A percentile compares a stretch with the other conserved stretches of the same genome.
These are phyloP conservation scores for Cryptosula pallasiana DNA, from an alignment of 2,888 invertebrate genomes.

Conservation along the genomic window DNA sequence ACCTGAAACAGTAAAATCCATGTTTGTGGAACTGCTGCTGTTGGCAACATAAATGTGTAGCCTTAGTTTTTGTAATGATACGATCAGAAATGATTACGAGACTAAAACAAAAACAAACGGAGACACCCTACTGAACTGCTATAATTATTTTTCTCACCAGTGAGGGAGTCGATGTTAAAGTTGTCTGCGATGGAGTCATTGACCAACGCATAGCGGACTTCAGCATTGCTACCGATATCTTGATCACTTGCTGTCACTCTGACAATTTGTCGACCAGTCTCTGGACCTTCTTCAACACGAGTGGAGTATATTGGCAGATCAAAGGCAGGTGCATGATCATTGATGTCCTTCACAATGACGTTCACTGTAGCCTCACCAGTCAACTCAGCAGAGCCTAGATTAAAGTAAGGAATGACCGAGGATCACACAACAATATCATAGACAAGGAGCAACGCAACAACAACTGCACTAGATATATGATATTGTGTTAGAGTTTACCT, in stretches of 20 bases:
- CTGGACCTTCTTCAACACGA: slow-evolving; percentile 68
- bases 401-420: too few species aligned
- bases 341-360: slow-evolving; percentile 85
- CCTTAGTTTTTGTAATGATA: too few species aligned
- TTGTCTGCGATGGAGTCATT: slow-evolving; percentile 66
- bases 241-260: slow-evolving; percentile 80
- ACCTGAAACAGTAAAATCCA: slow-evolving; percentile 44
- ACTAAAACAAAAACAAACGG: too few species aligned
- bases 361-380: slow-evolving; percentile 84
- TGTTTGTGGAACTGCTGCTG: too few species aligned
- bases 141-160: slow-evolving; percentile 60
- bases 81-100: too few species aligned
- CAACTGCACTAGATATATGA: too few species aligned
- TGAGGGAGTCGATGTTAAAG: slow-evolving; percentile 72
- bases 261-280: slow-evolving; percentile 75
- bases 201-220: slow-evolving; percentile 67
- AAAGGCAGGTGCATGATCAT: slow-evolving; percentile 92
- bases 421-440: too few species aligned
- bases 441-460: too few species aligned
- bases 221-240: slow-evolving; percentile 88
- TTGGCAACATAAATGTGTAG: too few species aligned
- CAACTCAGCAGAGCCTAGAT: slow-evolving; percentile 83
- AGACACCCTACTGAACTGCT: too few species aligned
- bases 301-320: slow-evolving; percentile 72
- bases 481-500: background rate